A percentile compares a stretch with the other conserved stretches of the same genome.
Conservation (phyloP, 2,888 invertebrate genomes). For the Rambutsinella grinnellia region DNA sequence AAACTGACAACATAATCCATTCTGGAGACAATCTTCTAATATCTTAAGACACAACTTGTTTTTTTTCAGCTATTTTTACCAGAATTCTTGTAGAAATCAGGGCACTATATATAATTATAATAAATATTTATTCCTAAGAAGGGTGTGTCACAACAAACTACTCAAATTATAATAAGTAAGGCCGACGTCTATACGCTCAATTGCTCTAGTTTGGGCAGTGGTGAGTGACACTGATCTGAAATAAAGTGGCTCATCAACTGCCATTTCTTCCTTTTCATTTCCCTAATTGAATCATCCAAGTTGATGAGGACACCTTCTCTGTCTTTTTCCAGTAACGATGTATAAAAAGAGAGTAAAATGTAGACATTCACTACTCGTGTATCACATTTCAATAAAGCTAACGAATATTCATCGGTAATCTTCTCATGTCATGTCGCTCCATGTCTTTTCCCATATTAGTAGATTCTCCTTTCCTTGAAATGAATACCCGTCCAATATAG, state of each 20-base stretch:
- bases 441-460: neutral
- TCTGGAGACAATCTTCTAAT: too few relatives aligned
- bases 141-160: neutral
- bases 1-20: too few relatives aligned
- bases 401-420: neutral
- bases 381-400: neutral
- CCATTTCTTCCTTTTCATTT: slow-evolving; percentile 58
- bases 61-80: too few relatives aligned
- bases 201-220: neutral
- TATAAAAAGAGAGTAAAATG: neutral
- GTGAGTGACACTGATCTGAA: slow-evolving; percentile 7
- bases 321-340: neutral
- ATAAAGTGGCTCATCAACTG: slow-evolving; percentile 31
- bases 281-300: slow-evolving; percentile 63
- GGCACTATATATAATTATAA: too few relatives aligned
- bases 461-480: neutral
- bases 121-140: too few relatives aligned
- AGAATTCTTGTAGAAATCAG: too few relatives aligned
- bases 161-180: neutral
- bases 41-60: too few relatives aligned
- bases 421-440: neutral
- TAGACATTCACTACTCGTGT: neutral
- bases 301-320: slow-evolving; percentile 11
- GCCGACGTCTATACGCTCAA: neutral
- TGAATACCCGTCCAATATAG: too few relatives aligned